A percentile compares a stretch with the other conserved stretches of the same genome.
Evolutionary conservation across 2,797 vertebrate species (phyloP).

Genomic region (Danio kyathit): DNA sequence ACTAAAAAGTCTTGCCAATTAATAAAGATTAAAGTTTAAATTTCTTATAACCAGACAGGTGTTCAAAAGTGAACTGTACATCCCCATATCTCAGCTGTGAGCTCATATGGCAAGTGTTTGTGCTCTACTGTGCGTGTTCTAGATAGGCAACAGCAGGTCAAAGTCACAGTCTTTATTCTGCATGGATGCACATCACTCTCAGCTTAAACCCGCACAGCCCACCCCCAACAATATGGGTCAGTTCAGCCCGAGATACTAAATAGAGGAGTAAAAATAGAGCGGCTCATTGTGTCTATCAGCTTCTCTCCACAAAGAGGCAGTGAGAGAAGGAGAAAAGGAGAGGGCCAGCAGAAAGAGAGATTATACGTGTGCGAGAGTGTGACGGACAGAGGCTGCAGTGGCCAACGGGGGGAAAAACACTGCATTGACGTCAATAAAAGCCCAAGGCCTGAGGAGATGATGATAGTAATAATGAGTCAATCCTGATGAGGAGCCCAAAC

Average conservation of each 20-base stretch:
- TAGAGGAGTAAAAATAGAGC: slow-evolving; percentile 55
- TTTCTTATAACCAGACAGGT: neutral
- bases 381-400: neutral
- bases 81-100: neutral
- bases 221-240: slow-evolving; percentile 51
- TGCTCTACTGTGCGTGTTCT: neutral
- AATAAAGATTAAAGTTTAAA: neutral
- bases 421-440: slow-evolving; percentile 49
- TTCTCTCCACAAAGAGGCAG: slow-evolving; percentile 19
- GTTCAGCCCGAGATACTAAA: slow-evolving; percentile 58
- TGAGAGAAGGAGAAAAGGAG: slow-evolving; percentile 14
- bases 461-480: slow-evolving; percentile 31
- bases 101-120: neutral
- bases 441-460: slow-evolving; percentile 30
- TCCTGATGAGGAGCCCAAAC: slow-evolving; percentile 1
- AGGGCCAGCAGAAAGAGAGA: slow-evolving; percentile 3
- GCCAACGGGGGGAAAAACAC: neutral
- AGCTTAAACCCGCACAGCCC: slow-evolving; percentile 48
- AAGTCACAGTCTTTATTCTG: slow-evolving; percentile 60
- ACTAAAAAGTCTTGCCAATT: too few species aligned
- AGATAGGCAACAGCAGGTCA: slow-evolving; percentile 68
- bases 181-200: slow-evolving; percentile 64
- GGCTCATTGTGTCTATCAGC: slow-evolving; percentile 40
- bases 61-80: neutral
- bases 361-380: neutral